These are phyloP conservation scores for Thamnaconus septentrionalis DNA, from an alignment of 2,113 vertebrate species.

Conservation along the genomic window DNA sequence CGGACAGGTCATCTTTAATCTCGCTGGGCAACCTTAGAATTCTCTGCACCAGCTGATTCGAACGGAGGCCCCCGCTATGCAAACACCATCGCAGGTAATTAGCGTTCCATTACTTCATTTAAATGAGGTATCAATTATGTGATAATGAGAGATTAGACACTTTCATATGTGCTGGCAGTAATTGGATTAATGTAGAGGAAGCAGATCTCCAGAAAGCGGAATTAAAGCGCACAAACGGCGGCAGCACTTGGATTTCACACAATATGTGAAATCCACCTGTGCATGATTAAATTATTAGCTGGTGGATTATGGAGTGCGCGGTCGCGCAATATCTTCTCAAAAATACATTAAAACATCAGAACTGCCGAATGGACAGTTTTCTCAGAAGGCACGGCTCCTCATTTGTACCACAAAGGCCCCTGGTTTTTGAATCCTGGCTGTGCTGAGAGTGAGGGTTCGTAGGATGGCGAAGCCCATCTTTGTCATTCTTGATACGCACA, in stretches of 20 bases:
- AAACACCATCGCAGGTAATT: constrained; percentile 63
- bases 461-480: constrained; percentile 20
- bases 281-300: too few relatives aligned
- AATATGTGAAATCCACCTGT: too few relatives aligned
- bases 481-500: constrained; percentile 57
- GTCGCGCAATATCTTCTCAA: too few relatives aligned
- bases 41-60: constrained; percentile 32
- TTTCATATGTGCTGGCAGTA: constrained; percentile 16
- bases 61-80: constrained; percentile 33
- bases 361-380: too few relatives aligned
- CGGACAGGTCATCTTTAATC: constrained; percentile 40
- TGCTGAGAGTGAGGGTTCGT: too few relatives aligned
- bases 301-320: too few relatives aligned
- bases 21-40: constrained; percentile 21
- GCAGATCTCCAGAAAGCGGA: background rate
- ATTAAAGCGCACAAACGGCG: too few relatives aligned
- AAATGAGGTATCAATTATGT: constrained; percentile 63
- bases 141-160: constrained; percentile 58
- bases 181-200: constrained; percentile 17
- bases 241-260: too few relatives aligned
- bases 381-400: too few relatives aligned
- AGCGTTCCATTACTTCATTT: constrained; percentile 50
- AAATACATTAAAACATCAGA: too few relatives aligned
- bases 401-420: too few relatives aligned
- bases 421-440: too few relatives aligned